Evolutionary conservation across 1,140 invertebrate species (phyloP).

Genomic region (Drosophila guanche): DNA sequence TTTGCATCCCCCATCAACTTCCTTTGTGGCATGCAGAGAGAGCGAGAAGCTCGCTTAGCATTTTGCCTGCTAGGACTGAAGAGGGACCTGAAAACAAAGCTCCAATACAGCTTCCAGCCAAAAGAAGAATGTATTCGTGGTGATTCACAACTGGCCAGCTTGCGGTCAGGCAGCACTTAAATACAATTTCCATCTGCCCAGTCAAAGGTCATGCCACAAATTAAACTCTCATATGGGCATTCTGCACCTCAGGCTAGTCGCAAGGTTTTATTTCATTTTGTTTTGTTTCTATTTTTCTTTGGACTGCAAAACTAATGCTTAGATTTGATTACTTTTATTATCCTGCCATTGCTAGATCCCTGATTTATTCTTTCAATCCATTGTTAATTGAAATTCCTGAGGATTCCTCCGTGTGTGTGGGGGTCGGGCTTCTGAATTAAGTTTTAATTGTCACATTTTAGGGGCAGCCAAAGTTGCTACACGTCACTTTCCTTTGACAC

Average conservation of each 20-base stretch:
- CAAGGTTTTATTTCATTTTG: too few relatives aligned
- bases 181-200: neutral
- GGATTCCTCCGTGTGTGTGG: neutral
- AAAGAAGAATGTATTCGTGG: neutral
- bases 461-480: conserved; percentile 44
- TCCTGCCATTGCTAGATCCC: too few relatives aligned
- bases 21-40: too few relatives aligned
- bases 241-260: too few relatives aligned
- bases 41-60: too few relatives aligned
- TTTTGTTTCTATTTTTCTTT: too few relatives aligned
- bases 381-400: conserved; percentile 24
- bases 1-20: too few relatives aligned
- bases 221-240: too few relatives aligned
- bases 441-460: conserved; percentile 50
- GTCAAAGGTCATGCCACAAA: neutral
- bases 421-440: conserved; percentile 35
- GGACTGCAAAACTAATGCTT: too few relatives aligned
- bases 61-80: too few relatives aligned
- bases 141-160: neutral
- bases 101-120: neutral
- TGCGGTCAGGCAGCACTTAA: conserved; percentile 9
- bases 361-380: neutral
- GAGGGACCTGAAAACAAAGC: too few relatives aligned
- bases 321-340: too few relatives aligned
- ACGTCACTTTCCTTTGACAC: conserved; percentile 55